Base-by-base conservation (phyloP, 2,113 vertebrate genomes). In the Oryzias melastigma region DNA sequence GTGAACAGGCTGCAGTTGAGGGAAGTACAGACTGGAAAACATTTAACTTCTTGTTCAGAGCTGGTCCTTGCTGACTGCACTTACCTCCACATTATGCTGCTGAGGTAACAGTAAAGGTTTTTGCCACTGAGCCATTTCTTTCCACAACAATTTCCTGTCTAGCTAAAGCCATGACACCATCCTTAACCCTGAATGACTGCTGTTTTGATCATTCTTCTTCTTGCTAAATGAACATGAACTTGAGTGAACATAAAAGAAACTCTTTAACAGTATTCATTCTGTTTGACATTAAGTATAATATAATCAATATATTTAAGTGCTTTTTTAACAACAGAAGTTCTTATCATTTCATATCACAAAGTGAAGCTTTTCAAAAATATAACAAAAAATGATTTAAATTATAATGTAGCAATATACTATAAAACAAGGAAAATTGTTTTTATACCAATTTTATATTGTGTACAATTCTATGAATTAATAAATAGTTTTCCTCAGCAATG, bases 1-100 rank as follows among this genome's bases (percentile, higher is more conserved):
- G 87, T 72, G 80, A 88, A 85, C 81, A 88, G 77, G 55, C 71
- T 49, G 16, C 63, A 66, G 70, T 76, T 51, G 74, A 85, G 57
- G 51, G 64, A 68, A 71, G 66, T 49, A 17, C 17, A 59, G 58
- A 68, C 58, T 62, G 62, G 64, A 58, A 58, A 76, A 68, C 47
- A 50, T 55, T 53, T 67, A 79, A 57, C 51, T 60, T 54, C 52
- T 45, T 41, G 65, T 51, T 58, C 19, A 42, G 76, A 69, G 29
- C 56, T 59, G 69, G 59, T 65, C 52, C 66, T 41, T 69, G 68
- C 67, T 80, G 78, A 81, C 71, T 77, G 62, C 62, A 73, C 66
- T 73, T 5, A 52, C 56, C 62, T 75, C 44, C n/a, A 44, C 62
- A 47, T 29, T 60, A 53, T 51, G 49, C 6, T 27, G 16, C 57